These are phyloP conservation scores for Balearica regulorum DNA, from an alignment of 2,797 vertebrate species.

Conservation along the genomic window DNA sequence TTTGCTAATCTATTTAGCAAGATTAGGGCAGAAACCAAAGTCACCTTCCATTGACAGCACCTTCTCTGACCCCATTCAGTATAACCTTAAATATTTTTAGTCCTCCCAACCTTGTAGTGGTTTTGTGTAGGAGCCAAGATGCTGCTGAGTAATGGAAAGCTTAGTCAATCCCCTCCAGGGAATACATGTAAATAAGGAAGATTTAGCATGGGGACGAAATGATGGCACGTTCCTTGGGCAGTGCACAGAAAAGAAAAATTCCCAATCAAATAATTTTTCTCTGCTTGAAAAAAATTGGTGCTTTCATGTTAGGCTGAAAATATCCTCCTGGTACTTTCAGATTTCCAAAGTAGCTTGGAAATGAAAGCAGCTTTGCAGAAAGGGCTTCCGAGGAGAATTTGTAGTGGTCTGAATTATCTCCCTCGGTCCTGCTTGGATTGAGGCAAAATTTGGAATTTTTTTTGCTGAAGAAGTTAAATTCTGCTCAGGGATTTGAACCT, in stretches of 20 bases:
- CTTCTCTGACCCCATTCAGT: not conserved
- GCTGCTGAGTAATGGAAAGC: not conserved
- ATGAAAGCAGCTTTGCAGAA: slow-evolving; percentile 41
- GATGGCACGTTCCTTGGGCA: not conserved
- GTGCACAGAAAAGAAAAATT: not conserved
- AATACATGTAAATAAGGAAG: slow-evolving; percentile 27
- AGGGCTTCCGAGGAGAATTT: not conserved
- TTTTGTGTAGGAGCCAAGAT: not conserved
- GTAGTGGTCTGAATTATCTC: not conserved
- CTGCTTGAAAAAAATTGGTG: not conserved
- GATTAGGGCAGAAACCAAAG: not conserved
- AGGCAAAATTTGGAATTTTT: not conserved
- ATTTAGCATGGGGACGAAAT: not conserved
- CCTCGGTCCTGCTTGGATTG: not conserved
- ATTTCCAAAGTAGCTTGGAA: slow-evolving; percentile 36
- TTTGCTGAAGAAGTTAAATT: not conserved
- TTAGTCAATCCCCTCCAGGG: not conserved
- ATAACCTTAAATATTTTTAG: not conserved
- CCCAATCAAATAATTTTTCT: not conserved
- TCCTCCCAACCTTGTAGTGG: not conserved
- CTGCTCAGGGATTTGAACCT: not conserved
- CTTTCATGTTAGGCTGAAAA: slow-evolving; percentile 45
- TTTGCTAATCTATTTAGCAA: not conserved
- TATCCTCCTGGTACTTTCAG: slow-evolving; percentile 16
- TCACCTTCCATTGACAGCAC: not conserved